Percentiles rank a stretch among this genome's conserved stretches.
Conservation (phyloP, 2,113 vertebrate species). For the Tor tambroides region DNA sequence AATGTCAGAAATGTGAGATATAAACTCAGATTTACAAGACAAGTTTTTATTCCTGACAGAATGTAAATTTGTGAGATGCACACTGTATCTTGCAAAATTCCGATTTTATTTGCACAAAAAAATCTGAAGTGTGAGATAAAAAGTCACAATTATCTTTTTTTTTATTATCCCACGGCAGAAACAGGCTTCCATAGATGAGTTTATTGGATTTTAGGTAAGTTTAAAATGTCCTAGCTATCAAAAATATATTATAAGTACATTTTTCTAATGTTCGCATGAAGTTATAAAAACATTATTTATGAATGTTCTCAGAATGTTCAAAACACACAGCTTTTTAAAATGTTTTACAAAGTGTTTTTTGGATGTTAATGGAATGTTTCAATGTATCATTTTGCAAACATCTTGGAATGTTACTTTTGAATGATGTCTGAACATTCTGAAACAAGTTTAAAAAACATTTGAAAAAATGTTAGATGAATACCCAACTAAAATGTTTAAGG, state of each 20-base stretch:
- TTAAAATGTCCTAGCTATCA: neutral
- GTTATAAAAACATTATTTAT: neutral
- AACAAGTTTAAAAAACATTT: no score
- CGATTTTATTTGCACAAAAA: no score
- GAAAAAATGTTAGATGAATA: neutral
- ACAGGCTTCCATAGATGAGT: neutral
- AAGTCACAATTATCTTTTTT: neutral
- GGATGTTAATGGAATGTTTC: neutral
- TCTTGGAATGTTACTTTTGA: neutral
- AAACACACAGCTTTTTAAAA: neutral
- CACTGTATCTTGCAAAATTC: no score
- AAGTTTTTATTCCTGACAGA: neutral
- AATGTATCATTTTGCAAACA: neutral
- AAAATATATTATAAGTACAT: no score
- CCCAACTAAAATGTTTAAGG: neutral
- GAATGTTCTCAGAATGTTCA: neutral
- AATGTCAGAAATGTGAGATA: neutral
- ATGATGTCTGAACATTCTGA: neutral
- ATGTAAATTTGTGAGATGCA: no score
- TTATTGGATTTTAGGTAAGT: neutral
- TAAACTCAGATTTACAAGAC: neutral
- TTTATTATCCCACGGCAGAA: neutral
- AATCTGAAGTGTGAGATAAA: neutral
- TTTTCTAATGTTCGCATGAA: neutral
- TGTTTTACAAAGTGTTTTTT: neutral